phyloP scores from a whole-genome alignment of 2,888 invertebrate species.

The Caenorhabditis doughertyi region DNA sequence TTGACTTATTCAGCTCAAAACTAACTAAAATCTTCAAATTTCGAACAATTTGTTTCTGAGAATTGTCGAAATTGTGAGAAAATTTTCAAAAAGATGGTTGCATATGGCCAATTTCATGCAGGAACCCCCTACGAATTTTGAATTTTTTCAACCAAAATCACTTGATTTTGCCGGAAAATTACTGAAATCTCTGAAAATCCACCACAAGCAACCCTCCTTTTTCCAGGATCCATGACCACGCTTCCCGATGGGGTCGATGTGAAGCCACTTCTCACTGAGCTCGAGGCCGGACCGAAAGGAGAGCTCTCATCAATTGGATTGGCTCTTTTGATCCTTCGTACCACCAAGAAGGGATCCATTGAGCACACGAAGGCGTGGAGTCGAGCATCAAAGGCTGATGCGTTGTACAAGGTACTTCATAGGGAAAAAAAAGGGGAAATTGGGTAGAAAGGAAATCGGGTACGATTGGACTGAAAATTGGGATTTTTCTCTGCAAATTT shows the following conservation, averaged over 20 bases:
- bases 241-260: slow-evolving; percentile 56
- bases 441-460: no score
- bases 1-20: no score
- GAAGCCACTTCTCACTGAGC: slow-evolving; percentile 50
- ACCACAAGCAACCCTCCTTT: not conserved
- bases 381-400: slow-evolving; percentile 59
- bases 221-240: slow-evolving; percentile 47
- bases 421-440: no score
- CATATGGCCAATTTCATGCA: no score
- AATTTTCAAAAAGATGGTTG: no score
- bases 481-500: not conserved
- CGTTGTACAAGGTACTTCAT: slow-evolving; percentile 57
- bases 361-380: slow-evolving; percentile 65
- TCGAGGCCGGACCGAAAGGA: slow-evolving; percentile 68
- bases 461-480: not conserved
- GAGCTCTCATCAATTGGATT: slow-evolving; percentile 65
- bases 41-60: no score
- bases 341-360: slow-evolving; percentile 41
- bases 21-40: no score
- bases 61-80: no score
- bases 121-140: no score
- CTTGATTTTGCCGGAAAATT: no score
- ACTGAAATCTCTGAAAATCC: no score
- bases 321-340: slow-evolving; percentile 59
- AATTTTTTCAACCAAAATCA: no score